A percentile compares a stretch with the other conserved stretches of the same genome.
phyloP scores from a whole-genome alignment of 2,797 vertebrate species.

The Petrocephalus sullivani region DNA sequence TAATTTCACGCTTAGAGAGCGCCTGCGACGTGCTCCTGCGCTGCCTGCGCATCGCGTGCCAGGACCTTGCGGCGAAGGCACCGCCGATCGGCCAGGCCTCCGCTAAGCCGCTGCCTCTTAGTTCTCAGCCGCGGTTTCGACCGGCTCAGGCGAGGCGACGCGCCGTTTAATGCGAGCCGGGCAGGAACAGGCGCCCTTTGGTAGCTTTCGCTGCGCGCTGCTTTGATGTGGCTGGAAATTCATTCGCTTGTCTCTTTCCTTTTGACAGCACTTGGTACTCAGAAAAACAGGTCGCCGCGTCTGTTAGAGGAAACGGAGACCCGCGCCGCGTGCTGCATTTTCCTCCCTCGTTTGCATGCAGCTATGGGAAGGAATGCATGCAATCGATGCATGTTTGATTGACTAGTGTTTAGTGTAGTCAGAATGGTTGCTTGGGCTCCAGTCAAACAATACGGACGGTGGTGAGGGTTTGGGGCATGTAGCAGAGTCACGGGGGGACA shows the following conservation, averaged over 20 bases:
- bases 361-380: background rate
- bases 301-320: background rate
- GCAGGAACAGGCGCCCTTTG: background rate
- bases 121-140: background rate
- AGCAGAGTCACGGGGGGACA: background rate
- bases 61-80: background rate
- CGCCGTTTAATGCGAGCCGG: background rate
- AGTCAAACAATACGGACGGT: background rate
- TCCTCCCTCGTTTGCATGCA: background rate
- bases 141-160: background rate
- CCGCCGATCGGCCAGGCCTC: background rate
- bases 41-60: background rate
- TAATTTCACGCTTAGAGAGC: background rate
- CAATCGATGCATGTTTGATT: background rate
- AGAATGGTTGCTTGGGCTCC: background rate
- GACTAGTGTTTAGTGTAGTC: background rate
- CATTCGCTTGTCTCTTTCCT: background rate
- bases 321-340: too few species aligned
- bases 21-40: background rate
- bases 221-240: background rate
- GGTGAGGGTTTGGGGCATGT: background rate
- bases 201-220: background rate
- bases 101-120: background rate
- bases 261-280: background rate
- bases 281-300: background rate